Conservation (phyloP, 2,113 vertebrate genomes). For the Elephantulus edwardii region DNA sequence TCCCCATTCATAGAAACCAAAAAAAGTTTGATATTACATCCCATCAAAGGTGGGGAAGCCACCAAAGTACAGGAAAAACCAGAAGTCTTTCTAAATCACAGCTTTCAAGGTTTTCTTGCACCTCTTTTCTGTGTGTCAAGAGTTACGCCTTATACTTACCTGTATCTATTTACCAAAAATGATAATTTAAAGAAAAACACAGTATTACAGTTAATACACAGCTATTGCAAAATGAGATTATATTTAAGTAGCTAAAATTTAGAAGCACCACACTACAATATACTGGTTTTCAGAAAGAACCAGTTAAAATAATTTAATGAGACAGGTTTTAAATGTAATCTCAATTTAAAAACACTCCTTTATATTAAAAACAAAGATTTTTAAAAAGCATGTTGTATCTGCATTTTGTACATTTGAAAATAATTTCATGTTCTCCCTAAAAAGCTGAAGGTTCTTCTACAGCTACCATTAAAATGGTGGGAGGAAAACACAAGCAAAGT, state of each 20-base stretch:
- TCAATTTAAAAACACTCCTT: neutral
- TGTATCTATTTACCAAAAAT: slow-evolving; percentile 22
- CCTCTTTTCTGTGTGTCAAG: neutral
- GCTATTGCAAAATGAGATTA: neutral
- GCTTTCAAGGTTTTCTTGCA: neutral
- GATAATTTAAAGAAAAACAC: slow-evolving; percentile 20
- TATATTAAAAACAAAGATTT: slow-evolving; percentile 9
- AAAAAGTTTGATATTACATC: neutral
- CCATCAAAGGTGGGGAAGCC: neutral
- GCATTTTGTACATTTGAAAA: neutral
- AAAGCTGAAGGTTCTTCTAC: neutral
- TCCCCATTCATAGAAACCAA: neutral
- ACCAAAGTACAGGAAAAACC: neutral
- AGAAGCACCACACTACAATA: neutral
- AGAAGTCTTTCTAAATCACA: neutral
- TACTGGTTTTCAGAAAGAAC: neutral
- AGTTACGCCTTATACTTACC: neutral
- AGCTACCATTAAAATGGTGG: neutral
- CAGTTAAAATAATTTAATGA: neutral
- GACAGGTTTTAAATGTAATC: neutral
- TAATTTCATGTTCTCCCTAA: neutral
- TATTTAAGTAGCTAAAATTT: neutral
- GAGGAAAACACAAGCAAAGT: neutral
- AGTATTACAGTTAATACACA: neutral
- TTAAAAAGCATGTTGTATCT: neutral